Percentiles rank a stretch among this genome's conserved stretches.
Evolutionary conservation across 2,797 vertebrate species (phyloP).

Genomic region (Cirrhinus molitorella): DNA sequence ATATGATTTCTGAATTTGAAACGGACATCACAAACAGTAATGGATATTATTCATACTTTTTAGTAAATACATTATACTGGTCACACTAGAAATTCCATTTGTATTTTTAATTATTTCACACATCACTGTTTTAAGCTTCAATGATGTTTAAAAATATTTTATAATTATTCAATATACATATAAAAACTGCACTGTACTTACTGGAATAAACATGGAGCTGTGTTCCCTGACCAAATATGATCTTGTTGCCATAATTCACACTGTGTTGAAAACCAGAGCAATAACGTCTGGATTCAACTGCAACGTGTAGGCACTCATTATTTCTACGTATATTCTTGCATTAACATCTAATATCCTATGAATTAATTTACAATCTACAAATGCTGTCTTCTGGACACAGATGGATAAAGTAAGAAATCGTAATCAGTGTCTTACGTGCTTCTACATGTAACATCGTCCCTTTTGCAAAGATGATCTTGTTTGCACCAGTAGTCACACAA

Average conservation of each 20-base stretch:
- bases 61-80: background rate
- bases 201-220: constrained; percentile 40
- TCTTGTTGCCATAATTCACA: constrained; percentile 53
- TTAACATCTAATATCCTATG: background rate
- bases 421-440: constrained; percentile 46
- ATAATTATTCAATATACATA: background rate
- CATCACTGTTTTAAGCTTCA: background rate
- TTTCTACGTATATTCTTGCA: background rate
- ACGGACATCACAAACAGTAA: background rate
- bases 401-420: constrained; percentile 1
- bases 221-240: constrained; percentile 47
- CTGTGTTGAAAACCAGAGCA: constrained; percentile 33
- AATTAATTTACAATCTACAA: background rate
- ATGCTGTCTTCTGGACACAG: background rate
- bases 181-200: constrained; percentile 21
- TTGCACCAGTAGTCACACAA: constrained; percentile 47
- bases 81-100: background rate
- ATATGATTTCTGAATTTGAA: background rate
- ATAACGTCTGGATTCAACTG: background rate
- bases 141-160: background rate
- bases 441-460: constrained; percentile 42
- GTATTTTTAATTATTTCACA: background rate
- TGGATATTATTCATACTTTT: background rate
- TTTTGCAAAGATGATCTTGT: constrained; percentile 46
- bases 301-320: background rate